Evolutionary conservation across 2,113 vertebrate genomes (phyloP).

Genomic region (Oreochromis spilurus): DNA sequence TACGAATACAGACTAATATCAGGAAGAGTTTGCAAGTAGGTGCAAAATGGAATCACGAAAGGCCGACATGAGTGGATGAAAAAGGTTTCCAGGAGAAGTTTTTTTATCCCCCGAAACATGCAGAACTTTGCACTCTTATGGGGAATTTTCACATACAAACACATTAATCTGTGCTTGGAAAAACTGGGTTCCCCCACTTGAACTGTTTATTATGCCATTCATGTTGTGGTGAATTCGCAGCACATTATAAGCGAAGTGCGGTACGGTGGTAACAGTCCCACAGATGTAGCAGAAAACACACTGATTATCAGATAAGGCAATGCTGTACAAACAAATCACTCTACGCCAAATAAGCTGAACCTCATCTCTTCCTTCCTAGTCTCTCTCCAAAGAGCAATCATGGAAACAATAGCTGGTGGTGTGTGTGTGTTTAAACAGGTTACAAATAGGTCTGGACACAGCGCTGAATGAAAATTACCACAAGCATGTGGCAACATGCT

Average conservation of each 20-base stretch:
- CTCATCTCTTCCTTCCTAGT: slow-evolving; percentile 22
- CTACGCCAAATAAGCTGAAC: background rate
- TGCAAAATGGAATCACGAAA: slow-evolving; percentile 17
- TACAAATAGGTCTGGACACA: slow-evolving; percentile 26
- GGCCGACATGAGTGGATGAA: background rate
- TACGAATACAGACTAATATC: background rate
- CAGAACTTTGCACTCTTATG: background rate
- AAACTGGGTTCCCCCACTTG: background rate
- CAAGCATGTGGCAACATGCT: slow-evolving; percentile 37
- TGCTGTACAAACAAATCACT: slow-evolving; percentile 4
- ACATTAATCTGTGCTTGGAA: background rate
- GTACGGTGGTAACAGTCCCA: background rate
- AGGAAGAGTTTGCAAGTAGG: slow-evolving; percentile 8
- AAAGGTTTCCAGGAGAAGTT: background rate
- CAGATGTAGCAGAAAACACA: slow-evolving; percentile 6
- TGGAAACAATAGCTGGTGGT: slow-evolving; percentile 5
- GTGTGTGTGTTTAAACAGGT: slow-evolving; percentile 3
- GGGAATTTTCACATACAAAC: slow-evolving; percentile 11
- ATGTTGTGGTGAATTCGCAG: background rate
- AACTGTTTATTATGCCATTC: slow-evolving; percentile 2
- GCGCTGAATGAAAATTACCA: slow-evolving; percentile 18
- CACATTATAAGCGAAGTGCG: slow-evolving; percentile 3
- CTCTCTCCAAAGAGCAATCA: slow-evolving; percentile 17
- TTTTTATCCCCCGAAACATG: background rate
- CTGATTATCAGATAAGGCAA: background rate